These are phyloP conservation scores for Malthinus flaveolus DNA, from an alignment of 2,888 invertebrate species.

Conservation along the genomic window DNA sequence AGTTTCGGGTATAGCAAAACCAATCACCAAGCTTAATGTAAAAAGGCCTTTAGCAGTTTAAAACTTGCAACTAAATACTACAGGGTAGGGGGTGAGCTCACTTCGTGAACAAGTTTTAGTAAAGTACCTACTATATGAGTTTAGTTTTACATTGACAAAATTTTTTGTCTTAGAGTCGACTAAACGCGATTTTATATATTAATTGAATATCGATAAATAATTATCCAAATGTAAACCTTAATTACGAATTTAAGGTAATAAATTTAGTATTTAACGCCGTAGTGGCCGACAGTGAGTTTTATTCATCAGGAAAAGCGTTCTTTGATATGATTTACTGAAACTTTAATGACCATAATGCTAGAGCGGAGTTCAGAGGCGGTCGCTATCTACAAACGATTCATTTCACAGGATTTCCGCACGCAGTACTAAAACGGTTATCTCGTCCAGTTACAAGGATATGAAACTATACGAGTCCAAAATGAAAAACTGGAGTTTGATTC, in stretches of 20 bases:
- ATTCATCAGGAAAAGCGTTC: slow-evolving; percentile 18
- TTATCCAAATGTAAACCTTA: too few species aligned
- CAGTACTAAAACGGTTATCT: slow-evolving; percentile 15
- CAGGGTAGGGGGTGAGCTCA: too few species aligned
- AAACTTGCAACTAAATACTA: too few species aligned
- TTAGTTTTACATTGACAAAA: too few species aligned
- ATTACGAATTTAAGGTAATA: slow-evolving; percentile 1
- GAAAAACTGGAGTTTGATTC: slow-evolving; percentile 1
- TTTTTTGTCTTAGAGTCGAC: too few species aligned
- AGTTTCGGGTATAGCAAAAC: too few species aligned
- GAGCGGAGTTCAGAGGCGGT: slow-evolving; percentile 15
- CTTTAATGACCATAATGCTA: slow-evolving; percentile 22
- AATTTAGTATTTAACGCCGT: slow-evolving; percentile 12
- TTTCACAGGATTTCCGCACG: slow-evolving; percentile 20
- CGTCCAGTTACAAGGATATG: slow-evolving; percentile 11
- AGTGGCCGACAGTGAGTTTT: slow-evolving; percentile 14
- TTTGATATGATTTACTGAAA: slow-evolving; percentile 21
- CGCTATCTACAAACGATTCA: slow-evolving; percentile 21
- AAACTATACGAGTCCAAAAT: slow-evolving; percentile 7
- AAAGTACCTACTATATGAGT: too few species aligned
- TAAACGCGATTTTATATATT: too few species aligned
- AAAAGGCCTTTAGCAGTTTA: too few species aligned
- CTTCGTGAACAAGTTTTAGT: too few species aligned
- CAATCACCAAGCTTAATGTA: too few species aligned
- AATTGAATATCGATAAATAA: too few species aligned